Percentiles rank a stretch among this genome's conserved stretches.
Conservation (phyloP, 2,888 invertebrate species). For the Platerodrilus igneus region DNA sequence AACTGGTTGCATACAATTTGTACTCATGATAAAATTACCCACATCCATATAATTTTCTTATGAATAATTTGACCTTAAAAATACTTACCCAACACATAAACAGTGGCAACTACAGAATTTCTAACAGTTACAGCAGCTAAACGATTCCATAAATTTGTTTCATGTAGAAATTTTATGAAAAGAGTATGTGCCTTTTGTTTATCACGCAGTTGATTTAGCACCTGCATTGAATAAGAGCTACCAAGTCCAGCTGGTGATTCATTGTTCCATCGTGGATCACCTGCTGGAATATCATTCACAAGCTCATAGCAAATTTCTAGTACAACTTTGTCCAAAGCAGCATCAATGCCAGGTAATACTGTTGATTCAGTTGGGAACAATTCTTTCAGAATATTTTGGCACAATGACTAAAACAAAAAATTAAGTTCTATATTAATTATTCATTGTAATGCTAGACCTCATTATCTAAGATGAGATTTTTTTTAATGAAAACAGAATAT, state of each 20-base stretch:
- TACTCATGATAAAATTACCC: too few relatives aligned
- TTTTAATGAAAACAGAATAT: too few relatives aligned
- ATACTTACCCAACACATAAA: slow-evolving; percentile 41
- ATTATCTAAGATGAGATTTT: too few relatives aligned
- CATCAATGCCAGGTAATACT: slow-evolving; percentile 46
- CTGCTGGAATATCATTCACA: slow-evolving; percentile 81
- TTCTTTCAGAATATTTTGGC: slow-evolving; percentile 49
- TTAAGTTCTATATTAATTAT: slow-evolving; percentile 10
- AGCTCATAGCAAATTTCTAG: slow-evolving; percentile 68
- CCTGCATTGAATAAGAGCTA: slow-evolving; percentile 76
- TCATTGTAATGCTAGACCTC: neutral
- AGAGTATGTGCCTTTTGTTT: slow-evolving; percentile 78
- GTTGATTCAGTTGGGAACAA: slow-evolving; percentile 48
- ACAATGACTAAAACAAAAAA: slow-evolving; percentile 41
- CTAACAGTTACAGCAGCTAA: slow-evolving; percentile 46
- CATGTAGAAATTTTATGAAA: slow-evolving; percentile 71
- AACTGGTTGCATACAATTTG: too few relatives aligned
- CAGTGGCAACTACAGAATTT: slow-evolving; percentile 53
- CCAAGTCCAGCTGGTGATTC: slow-evolving; percentile 53
- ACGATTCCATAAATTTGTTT: slow-evolving; percentile 61
- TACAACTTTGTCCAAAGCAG: slow-evolving; percentile 57
- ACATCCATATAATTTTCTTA: neutral
- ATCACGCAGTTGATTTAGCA: slow-evolving; percentile 79
- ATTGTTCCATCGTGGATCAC: slow-evolving; percentile 72
- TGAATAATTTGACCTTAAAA: neutral